These are phyloP conservation scores for Siderastrea siderea DNA, from an alignment of 92 coral and sea anemone genomes.

Conservation along the genomic window DNA sequence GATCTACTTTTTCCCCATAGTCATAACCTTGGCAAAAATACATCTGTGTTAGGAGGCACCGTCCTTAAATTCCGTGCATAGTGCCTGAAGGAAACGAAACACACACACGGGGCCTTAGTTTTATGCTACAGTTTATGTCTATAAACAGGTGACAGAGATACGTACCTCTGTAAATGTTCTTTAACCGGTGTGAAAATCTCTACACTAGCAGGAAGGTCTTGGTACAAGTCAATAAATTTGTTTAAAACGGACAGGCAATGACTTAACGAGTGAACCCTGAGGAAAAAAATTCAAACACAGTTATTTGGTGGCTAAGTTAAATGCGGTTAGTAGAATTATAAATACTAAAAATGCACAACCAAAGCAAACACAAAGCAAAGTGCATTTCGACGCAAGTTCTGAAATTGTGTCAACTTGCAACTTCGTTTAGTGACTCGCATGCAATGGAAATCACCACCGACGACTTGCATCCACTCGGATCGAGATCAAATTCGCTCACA, in stretches of 20 bases:
- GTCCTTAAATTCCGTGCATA: too few species aligned
- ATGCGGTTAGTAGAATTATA: too few species aligned
- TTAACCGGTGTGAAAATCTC: conserved; percentile 82
- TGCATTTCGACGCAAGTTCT: neutral
- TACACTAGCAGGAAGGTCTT: conserved; percentile 78
- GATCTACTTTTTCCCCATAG: too few species aligned
- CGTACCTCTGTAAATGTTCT: conserved; percentile 88
- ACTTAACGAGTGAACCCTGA: conserved; percentile 77
- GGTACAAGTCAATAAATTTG: conserved; percentile 78
- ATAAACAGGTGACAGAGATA: neutral
- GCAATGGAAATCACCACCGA: too few species aligned
- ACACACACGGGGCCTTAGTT: too few species aligned
- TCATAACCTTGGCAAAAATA: too few species aligned
- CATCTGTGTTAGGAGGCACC: too few species aligned
- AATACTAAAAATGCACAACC: neutral
- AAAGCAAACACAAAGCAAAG: neutral
- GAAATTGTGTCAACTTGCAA: neutral
- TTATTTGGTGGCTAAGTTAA: too few species aligned
- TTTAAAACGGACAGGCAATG: conserved; percentile 73
- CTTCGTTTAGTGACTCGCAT: too few species aligned
- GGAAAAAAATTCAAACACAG: neutral
- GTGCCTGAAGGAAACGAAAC: neutral
- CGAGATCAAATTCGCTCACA: too few species aligned
- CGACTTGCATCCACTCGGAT: too few species aligned
- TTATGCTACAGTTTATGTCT: neutral